Conservation (phyloP, 2,113 vertebrate genomes). For the Sakesphorus luctuosus region DNA sequence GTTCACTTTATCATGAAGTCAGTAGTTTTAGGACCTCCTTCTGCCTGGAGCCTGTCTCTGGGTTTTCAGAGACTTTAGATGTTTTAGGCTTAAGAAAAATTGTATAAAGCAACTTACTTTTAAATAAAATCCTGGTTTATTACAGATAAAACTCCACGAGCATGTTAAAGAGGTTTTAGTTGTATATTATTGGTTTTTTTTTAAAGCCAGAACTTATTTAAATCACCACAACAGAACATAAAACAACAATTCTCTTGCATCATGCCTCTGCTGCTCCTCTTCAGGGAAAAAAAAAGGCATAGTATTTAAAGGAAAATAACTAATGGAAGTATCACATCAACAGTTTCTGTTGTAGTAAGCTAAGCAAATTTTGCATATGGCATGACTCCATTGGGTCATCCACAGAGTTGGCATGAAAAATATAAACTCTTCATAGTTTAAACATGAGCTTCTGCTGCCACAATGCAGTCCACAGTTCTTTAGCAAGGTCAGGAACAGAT, state of each 20-base stretch:
- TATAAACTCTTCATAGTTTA: neutral
- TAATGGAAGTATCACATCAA: neutral
- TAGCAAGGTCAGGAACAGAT: neutral
- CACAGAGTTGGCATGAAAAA: neutral
- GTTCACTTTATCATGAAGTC: neutral
- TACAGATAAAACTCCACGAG: neutral
- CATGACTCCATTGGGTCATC: neutral
- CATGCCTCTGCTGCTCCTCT: neutral
- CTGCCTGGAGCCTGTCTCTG: neutral
- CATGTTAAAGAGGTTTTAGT: neutral
- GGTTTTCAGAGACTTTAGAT: neutral
- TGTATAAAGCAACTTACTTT: neutral
- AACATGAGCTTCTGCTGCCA: neutral
- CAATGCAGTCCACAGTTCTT: neutral
- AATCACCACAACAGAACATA: neutral
- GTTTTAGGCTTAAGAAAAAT: neutral
- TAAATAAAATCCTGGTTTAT: slow-evolving; percentile 21
- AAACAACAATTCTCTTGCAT: neutral
- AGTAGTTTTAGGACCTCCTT: neutral
- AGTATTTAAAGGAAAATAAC: neutral
- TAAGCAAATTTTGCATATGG: neutral
- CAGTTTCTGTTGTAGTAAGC: neutral
- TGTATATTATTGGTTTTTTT: neutral
- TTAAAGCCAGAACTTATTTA: neutral
- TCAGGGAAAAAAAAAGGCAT: neutral